Conservation (phyloP, 2,888 invertebrate species). For the Ypsolopha scabrella region DNA sequence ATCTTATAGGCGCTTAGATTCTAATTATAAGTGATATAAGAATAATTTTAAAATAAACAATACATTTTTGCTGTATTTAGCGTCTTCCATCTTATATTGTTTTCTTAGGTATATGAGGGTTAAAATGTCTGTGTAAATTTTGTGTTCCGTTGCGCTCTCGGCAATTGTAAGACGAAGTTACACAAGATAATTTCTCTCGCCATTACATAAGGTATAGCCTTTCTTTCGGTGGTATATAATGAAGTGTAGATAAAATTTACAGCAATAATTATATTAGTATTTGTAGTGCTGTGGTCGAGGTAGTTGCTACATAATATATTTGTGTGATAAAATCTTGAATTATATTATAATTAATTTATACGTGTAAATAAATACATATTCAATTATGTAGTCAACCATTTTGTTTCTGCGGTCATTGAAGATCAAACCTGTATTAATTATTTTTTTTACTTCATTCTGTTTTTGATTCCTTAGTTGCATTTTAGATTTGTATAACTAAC, state of each 20-base stretch:
- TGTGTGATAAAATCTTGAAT: slow-evolving; percentile 44
- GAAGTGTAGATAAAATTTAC: slow-evolving; percentile 54
- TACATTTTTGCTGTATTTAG: slow-evolving; percentile 67
- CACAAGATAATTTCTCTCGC: slow-evolving; percentile 12
- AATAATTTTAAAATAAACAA: slow-evolving; percentile 47
- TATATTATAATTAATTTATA: too few relatives aligned
- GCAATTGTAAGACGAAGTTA: neutral
- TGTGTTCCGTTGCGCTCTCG: neutral
- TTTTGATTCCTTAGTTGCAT: too few relatives aligned
- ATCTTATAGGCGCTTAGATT: slow-evolving; percentile 2
- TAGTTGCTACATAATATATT: slow-evolving; percentile 54
- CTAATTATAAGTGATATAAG: slow-evolving; percentile 52
- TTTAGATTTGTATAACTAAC: too few relatives aligned
- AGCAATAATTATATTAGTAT: slow-evolving; percentile 65
- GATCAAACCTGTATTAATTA: too few relatives aligned
- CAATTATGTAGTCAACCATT: too few relatives aligned
- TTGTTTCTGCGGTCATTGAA: too few relatives aligned
- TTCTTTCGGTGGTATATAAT: slow-evolving; percentile 54
- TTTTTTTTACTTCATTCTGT: too few relatives aligned
- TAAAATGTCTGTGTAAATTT: slow-evolving; percentile 18
- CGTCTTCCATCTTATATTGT: slow-evolving; percentile 65
- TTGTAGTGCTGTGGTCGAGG: slow-evolving; percentile 49
- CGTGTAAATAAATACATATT: too few relatives aligned
- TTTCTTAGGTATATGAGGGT: slow-evolving; percentile 43
- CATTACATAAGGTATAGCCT: slow-evolving; percentile 37